phyloP scores from a whole-genome alignment of 2,797 vertebrate genomes.

The Epinephelus coioides region DNA sequence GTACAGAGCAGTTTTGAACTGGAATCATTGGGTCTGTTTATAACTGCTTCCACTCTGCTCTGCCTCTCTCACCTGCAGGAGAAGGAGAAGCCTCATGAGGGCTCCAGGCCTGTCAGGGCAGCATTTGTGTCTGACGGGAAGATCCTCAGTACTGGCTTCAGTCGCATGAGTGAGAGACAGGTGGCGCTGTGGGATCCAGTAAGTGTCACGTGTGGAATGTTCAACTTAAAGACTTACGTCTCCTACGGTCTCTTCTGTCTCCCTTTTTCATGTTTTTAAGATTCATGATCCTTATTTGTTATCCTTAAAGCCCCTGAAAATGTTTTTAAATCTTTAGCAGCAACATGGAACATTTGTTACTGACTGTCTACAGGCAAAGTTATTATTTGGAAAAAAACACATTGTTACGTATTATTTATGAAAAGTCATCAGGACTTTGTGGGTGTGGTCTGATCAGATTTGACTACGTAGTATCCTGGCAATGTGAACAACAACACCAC shows the following conservation, averaged over 20 bases:
- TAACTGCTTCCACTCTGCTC: neutral
- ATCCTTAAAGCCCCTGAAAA: neutral
- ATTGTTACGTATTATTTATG: neutral
- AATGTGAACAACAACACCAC: neutral
- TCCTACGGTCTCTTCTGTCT: neutral
- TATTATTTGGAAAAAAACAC: neutral
- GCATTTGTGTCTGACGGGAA: constrained; percentile 89
- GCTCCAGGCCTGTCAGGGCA: constrained; percentile 88
- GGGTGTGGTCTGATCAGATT: neutral
- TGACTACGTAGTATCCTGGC: too few relatives aligned
- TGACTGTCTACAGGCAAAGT: neutral
- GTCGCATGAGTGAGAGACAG: constrained; percentile 94
- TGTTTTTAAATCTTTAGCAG: neutral
- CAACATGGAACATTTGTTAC: neutral
- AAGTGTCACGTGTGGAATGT: constrained; percentile 61
- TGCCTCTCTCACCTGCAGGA: constrained; percentile 79
- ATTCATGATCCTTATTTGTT: neutral
- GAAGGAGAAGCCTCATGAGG: constrained; percentile 92
- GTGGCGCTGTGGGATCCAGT: constrained; percentile 95
- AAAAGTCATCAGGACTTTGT: neutral
- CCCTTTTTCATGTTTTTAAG: neutral
- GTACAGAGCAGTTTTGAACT: too few relatives aligned
- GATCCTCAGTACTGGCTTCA: constrained; percentile 93
- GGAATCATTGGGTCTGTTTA: neutral
- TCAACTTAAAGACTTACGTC: neutral